A percentile compares a stretch with the other conserved stretches of the same genome.
phyloP scores from a whole-genome alignment of 2,888 invertebrate genomes.

The Yponomeuta cagnagella region DNA sequence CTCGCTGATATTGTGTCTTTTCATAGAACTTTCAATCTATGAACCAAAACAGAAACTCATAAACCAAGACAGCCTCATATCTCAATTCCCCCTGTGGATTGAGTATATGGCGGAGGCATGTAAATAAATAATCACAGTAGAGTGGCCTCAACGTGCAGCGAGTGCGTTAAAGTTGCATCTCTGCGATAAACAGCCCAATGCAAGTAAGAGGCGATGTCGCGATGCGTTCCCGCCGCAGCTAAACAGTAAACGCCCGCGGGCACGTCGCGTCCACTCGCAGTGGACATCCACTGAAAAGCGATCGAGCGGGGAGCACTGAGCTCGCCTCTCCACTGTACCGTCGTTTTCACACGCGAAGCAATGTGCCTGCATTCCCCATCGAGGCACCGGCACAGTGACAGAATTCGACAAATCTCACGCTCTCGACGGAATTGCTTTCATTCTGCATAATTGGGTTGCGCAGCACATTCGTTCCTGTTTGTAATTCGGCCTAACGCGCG shows the following conservation, averaged over 20 bases:
- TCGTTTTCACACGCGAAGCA: neutral
- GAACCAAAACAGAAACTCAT: too few species aligned
- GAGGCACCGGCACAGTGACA: neutral
- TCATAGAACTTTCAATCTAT: too few species aligned
- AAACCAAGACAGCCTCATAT: neutral
- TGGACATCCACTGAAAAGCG: neutral
- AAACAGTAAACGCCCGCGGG: neutral
- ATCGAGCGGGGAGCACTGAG: neutral
- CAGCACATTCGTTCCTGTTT: neutral
- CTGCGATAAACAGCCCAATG: neutral
- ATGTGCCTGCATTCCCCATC: neutral
- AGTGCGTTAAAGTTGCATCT: neutral
- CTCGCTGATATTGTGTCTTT: too few species aligned
- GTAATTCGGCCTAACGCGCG: neutral
- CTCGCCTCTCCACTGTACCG: neutral
- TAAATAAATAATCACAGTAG: neutral
- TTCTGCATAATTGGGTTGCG: neutral
- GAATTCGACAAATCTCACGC: neutral
- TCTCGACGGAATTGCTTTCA: neutral
- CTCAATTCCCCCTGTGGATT: neutral
- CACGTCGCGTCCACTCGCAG: neutral
- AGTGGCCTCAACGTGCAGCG: neutral
- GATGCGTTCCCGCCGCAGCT: neutral
- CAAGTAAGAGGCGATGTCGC: neutral
- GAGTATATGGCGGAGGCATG: neutral